Conservation (phyloP, 2,888 invertebrate genomes). For the Drosophila emarginata region DNA sequence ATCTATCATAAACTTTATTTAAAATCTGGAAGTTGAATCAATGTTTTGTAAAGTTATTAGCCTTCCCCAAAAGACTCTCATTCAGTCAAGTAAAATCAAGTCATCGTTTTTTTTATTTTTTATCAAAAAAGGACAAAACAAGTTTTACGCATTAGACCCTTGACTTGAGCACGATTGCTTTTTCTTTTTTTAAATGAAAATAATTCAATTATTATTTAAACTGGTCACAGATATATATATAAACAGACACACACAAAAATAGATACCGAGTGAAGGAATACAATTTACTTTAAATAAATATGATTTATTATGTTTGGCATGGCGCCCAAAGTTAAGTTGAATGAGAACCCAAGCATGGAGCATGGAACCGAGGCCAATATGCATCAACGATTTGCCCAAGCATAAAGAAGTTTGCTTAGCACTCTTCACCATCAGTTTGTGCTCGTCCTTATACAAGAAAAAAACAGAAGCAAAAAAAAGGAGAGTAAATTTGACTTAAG, state of each 20-base stretch:
- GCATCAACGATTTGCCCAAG: constrained; percentile 56
- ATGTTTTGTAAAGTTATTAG: too few relatives aligned
- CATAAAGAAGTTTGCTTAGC: constrained; percentile 60
- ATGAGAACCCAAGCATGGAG: not conserved
- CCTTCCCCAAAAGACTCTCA: too few relatives aligned
- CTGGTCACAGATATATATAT: constrained; percentile 2
- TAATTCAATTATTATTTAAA: constrained; percentile 71
- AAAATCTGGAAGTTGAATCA: too few relatives aligned
- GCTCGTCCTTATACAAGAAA: constrained; percentile 18
- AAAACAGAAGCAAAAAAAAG: constrained; percentile 21
- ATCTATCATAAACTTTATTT: too few relatives aligned
- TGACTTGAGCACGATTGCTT: constrained; percentile 8
- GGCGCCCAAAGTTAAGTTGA: constrained; percentile 11
- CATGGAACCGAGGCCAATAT: constrained; percentile 47
- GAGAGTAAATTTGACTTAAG: constrained; percentile 65
- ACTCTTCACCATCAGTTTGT: constrained; percentile 40
- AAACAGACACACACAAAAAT: constrained; percentile 7
- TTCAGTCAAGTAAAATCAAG: constrained; percentile 24
- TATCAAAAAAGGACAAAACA: constrained; percentile 29
- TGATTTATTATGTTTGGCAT: constrained; percentile 73
- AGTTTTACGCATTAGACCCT: constrained; percentile 42
- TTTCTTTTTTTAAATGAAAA: constrained; percentile 44
- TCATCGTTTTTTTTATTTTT: constrained; percentile 14
- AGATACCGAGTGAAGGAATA: constrained; percentile 25
- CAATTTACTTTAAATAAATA: constrained; percentile 76